These are phyloP conservation scores for Brotogeris chrysoptera DNA, from an alignment of 2,797 vertebrate species.

Conservation along the genomic window DNA sequence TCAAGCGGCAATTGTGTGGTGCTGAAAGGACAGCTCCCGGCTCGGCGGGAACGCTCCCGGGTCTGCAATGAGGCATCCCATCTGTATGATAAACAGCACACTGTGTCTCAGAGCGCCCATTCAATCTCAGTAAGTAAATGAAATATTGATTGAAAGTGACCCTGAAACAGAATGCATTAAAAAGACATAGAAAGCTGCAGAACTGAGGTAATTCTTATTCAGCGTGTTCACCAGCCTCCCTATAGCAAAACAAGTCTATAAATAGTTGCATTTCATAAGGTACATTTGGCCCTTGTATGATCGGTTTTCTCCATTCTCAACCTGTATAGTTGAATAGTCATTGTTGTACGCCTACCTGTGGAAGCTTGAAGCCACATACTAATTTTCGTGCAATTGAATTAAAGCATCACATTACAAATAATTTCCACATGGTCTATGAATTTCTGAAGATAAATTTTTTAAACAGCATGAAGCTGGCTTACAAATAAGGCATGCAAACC, in stretches of 20 bases:
- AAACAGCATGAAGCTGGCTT: slow-evolving; percentile 82
- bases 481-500: slow-evolving; percentile 78
- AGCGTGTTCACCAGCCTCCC: slow-evolving; percentile 84
- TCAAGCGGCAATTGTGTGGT: slow-evolving; percentile 82
- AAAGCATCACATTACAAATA: slow-evolving; percentile 80
- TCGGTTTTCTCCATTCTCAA: slow-evolving; percentile 77
- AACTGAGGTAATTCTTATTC: slow-evolving; percentile 87
- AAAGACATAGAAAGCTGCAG: slow-evolving; percentile 87
- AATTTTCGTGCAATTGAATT: slow-evolving; percentile 75
- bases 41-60: slow-evolving; percentile 81
- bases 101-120: slow-evolving; percentile 87
- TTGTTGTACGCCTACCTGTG: slow-evolving; percentile 78
- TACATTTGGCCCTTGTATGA: slow-evolving; percentile 77
- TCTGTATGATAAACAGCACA: slow-evolving; percentile 89
- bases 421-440: slow-evolving; percentile 77
- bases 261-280: slow-evolving; percentile 82
- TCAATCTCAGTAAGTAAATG: slow-evolving; percentile 92
- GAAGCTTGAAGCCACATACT: slow-evolving; percentile 76
- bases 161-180: slow-evolving; percentile 92
- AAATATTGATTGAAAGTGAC: slow-evolving; percentile 93
- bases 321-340: slow-evolving; percentile 73
- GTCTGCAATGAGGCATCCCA: slow-evolving; percentile 85
- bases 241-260: slow-evolving; percentile 84
- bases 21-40: slow-evolving; percentile 86
- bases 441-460: slow-evolving; percentile 71